Percentiles rank a stretch among this genome's conserved stretches.
Evolutionary conservation across 2,888 invertebrate genomes (phyloP).

Genomic region (Tethea ocularis): DNA sequence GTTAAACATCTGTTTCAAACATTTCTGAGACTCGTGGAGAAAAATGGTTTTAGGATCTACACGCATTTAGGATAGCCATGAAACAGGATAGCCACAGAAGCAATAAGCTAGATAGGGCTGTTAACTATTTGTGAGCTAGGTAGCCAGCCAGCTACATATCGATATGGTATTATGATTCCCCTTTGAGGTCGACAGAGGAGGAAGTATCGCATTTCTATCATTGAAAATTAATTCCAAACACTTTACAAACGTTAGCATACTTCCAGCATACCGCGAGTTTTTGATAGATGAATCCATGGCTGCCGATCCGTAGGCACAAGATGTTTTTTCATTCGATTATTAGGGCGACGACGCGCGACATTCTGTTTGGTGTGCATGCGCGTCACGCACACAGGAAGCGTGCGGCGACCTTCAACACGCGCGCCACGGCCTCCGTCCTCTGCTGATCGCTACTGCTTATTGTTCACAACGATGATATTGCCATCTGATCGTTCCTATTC

Average conservation of each 20-base stretch:
- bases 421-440: conserved; percentile 70
- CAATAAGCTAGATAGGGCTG: no score
- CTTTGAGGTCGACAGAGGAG: no score
- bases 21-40: not conserved
- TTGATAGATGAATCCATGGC: no score
- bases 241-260: no score
- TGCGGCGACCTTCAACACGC: conserved; percentile 70
- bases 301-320: not conserved
- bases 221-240: no score
- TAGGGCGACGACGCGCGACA: conserved; percentile 14
- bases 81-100: no score
- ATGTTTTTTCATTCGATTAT: no score
- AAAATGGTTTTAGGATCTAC: not conserved
- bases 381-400: conserved; percentile 82
- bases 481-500: conserved; percentile 35
- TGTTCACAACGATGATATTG: conserved; percentile 50
- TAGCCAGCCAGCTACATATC: no score
- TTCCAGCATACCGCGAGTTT: no score
- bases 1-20: conserved; percentile 28
- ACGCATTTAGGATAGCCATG: not conserved
- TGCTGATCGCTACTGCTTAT: conserved; percentile 55
- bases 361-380: conserved; percentile 56
- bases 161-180: no score
- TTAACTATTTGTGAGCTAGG: no score
- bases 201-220: no score